Evolutionary conservation across 2,888 invertebrate genomes (phyloP).

Genomic region (Meiosimyza decipiens): DNA sequence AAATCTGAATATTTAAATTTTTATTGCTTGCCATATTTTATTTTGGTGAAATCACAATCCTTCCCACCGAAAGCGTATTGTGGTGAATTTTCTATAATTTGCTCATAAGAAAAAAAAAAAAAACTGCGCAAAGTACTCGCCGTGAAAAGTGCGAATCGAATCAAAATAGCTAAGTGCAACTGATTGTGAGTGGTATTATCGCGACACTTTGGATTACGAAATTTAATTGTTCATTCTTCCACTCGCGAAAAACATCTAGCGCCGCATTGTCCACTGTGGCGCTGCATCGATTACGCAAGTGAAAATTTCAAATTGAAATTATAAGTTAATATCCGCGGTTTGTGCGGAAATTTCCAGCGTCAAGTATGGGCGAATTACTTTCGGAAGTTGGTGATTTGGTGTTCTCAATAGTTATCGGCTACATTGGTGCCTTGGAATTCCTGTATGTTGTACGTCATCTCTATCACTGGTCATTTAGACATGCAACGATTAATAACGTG

Average conservation of each 20-base stretch:
- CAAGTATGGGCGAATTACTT: slow-evolving; percentile 53
- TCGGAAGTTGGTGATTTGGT: slow-evolving; percentile 78
- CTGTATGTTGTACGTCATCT: slow-evolving; percentile 63
- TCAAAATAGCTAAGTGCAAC: background rate
- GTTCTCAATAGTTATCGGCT: slow-evolving; percentile 79
- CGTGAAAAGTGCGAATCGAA: background rate
- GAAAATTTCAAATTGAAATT: slow-evolving; percentile 31
- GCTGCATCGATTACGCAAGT: slow-evolving; percentile 46
- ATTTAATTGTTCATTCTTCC: slow-evolving; percentile 31
- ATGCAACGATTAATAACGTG: slow-evolving; percentile 47
- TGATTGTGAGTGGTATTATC: slow-evolving; percentile 4
- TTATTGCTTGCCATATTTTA: slow-evolving; percentile 12
- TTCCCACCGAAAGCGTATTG: slow-evolving; percentile 24
- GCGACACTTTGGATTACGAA: slow-evolving; percentile 35
- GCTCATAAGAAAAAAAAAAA: background rate
- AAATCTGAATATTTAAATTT: background rate
- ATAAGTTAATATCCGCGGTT: background rate
- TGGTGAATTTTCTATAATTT: slow-evolving; percentile 48
- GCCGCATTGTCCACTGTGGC: background rate
- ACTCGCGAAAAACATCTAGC: slow-evolving; percentile 18
- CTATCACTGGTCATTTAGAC: slow-evolving; percentile 62
- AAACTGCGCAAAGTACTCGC: slow-evolving; percentile 22
- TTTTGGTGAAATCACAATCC: slow-evolving; percentile 47
- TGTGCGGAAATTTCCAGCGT: slow-evolving; percentile 9
- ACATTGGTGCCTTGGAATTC: slow-evolving; percentile 78